These are phyloP conservation scores for Catharus bicknelli DNA, from an alignment of 2,113 vertebrate species.

Conservation along the genomic window DNA sequence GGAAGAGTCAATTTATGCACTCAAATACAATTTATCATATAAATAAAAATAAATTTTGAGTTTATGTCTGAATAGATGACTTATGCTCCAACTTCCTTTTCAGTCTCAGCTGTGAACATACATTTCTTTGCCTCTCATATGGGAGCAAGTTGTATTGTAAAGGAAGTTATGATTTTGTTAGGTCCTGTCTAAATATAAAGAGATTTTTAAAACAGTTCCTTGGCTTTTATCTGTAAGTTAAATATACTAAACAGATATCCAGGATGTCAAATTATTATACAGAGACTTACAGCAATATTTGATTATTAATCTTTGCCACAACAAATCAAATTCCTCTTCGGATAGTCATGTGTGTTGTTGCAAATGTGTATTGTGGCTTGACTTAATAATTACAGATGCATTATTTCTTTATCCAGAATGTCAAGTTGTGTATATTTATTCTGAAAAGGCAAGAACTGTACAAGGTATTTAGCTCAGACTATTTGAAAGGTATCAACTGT, in stretches of 20 bases:
- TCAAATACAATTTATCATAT: neutral
- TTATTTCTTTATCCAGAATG: neutral
- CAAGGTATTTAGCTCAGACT: conserved; percentile 1
- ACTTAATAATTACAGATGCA: neutral
- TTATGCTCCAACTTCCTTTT: neutral
- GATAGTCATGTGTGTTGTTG: neutral
- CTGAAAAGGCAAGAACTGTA: conserved; percentile 10
- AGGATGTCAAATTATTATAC: neutral
- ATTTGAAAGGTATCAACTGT: conserved; percentile 62
- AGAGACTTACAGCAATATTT: neutral
- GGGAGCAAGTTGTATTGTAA: neutral
- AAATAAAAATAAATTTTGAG: neutral
- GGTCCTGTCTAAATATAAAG: neutral
- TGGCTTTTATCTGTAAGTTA: neutral
- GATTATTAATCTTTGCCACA: neutral
- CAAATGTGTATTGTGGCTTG: neutral
- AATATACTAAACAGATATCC: neutral
- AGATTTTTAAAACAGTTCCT: neutral
- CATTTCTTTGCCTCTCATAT: neutral
- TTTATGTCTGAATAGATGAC: neutral
- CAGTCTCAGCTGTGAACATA: neutral
- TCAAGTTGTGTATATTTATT: neutral
- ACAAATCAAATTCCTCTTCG: neutral
- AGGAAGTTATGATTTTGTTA: neutral
- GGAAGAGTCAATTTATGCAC: neutral